phyloP scores from a whole-genome alignment of 2,113 vertebrate species.

The Syngnathus scovelli region DNA sequence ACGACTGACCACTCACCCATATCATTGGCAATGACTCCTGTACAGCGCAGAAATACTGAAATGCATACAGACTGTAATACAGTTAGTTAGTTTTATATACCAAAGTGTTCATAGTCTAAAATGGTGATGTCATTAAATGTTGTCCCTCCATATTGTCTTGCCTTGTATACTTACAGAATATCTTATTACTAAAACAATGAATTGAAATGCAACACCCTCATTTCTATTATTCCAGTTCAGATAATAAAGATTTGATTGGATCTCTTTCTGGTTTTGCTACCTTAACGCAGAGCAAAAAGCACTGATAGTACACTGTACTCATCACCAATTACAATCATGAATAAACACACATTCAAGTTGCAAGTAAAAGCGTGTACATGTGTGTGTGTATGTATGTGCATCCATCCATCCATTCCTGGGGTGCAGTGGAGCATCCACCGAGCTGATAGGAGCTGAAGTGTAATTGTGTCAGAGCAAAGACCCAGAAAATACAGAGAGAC shows the following conservation, averaged over 20 bases:
- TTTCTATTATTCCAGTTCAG: background rate
- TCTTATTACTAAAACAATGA: background rate
- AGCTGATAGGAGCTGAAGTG: slow-evolving; percentile 61
- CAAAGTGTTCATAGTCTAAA: background rate
- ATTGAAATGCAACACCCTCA: background rate
- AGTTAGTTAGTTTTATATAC: background rate
- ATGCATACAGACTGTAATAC: background rate
- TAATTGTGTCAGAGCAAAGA: slow-evolving; percentile 63
- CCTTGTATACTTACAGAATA: background rate
- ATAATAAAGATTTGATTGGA: background rate
- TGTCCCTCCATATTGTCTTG: background rate
- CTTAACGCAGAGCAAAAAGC: background rate
- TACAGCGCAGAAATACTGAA: background rate
- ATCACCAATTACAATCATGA: background rate
- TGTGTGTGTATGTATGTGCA: slow-evolving; percentile 7
- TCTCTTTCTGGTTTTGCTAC: background rate
- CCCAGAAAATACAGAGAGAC: slow-evolving; percentile 52
- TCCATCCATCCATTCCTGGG: slow-evolving; percentile 43
- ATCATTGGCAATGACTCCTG: background rate
- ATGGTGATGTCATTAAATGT: background rate
- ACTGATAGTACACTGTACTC: background rate
- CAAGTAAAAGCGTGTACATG: background rate
- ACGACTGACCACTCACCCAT: background rate
- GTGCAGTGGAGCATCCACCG: slow-evolving; percentile 53
- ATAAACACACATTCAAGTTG: background rate